A percentile compares a stretch with the other conserved stretches of the same genome.
These are phyloP conservation scores for Isoperla grammatica DNA, from an alignment of 2,888 invertebrate genomes.

Conservation along the genomic window DNA sequence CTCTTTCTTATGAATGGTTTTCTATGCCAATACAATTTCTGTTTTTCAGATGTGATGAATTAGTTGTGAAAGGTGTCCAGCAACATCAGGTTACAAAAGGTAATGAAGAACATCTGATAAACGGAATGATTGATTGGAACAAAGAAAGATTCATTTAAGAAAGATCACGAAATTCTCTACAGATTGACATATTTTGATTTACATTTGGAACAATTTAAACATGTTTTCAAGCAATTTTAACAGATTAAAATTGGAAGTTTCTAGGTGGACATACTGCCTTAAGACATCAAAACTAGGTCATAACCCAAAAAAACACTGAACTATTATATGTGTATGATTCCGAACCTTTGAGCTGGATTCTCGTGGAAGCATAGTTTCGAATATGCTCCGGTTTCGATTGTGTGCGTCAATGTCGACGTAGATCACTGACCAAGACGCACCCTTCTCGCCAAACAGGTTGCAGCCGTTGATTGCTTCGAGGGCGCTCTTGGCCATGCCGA, in stretches of 20 bases:
- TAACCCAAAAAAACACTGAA: too few relatives aligned
- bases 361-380: conserved; percentile 94
- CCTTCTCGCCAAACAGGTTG: conserved; percentile 95
- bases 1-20: too few relatives aligned
- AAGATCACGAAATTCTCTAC: too few relatives aligned
- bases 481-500: conserved; percentile 97
- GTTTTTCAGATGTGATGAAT: conserved; percentile 32
- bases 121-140: conserved; percentile 23
- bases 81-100: too few relatives aligned
- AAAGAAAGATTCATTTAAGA: conserved; percentile 18
- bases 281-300: neutral
- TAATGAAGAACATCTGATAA: too few relatives aligned
- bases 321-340: too few relatives aligned
- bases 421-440: conserved; percentile 96
- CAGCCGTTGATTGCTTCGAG: conserved; percentile 98
- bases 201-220: too few relatives aligned
- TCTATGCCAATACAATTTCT: too few relatives aligned
- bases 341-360: conserved; percentile 96
- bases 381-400: conserved; percentile 96
- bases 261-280: neutral
- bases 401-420: conserved; percentile 99
- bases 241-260: too few relatives aligned
- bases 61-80: too few relatives aligned
- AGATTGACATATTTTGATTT: conserved; percentile 9
- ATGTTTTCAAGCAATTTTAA: too few relatives aligned